Conservation (phyloP, 2,113 vertebrate genomes). For the Tricholaema leucomelas region DNA sequence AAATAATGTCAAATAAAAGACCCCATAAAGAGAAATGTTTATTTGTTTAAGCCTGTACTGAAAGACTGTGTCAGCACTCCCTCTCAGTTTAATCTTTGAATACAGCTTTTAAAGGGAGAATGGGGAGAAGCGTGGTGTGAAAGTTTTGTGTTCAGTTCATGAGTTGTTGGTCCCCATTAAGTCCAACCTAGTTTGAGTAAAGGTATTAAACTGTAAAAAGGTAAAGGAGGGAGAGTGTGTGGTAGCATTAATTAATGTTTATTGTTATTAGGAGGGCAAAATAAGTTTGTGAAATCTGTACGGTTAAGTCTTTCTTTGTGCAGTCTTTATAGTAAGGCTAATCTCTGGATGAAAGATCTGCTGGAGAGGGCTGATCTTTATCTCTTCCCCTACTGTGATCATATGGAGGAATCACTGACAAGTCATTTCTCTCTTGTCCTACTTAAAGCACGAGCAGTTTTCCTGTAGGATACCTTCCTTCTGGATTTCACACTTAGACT, state of each 20-base stretch:
- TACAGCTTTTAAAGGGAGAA: neutral
- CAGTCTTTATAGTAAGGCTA: fast-evolving
- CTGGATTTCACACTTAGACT: neutral
- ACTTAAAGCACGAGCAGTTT: neutral
- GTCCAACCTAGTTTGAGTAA: neutral
- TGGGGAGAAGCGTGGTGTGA: fast-evolving
- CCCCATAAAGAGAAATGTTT: constrained; percentile 20
- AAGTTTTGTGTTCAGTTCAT: neutral
- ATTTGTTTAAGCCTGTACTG: neutral
- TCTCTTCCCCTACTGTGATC: neutral
- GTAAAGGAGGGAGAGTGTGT: neutral
- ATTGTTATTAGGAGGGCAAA: neutral
- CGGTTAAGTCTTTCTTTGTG: neutral
- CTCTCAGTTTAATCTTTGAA: neutral
- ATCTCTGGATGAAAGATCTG: neutral
- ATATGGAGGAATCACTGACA: neutral
- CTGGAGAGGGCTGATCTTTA: neutral
- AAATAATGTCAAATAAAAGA: constrained; percentile 18
- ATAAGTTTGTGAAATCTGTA: neutral
- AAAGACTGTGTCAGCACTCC: constrained; percentile 12
- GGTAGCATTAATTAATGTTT: neutral
- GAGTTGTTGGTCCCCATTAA: neutral
- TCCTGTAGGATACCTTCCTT: neutral
- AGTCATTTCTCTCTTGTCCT: neutral
- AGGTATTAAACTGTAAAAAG: neutral